phyloP scores from a whole-genome alignment of 2,888 invertebrate genomes.

The Eupithecia tripunctaria region DNA sequence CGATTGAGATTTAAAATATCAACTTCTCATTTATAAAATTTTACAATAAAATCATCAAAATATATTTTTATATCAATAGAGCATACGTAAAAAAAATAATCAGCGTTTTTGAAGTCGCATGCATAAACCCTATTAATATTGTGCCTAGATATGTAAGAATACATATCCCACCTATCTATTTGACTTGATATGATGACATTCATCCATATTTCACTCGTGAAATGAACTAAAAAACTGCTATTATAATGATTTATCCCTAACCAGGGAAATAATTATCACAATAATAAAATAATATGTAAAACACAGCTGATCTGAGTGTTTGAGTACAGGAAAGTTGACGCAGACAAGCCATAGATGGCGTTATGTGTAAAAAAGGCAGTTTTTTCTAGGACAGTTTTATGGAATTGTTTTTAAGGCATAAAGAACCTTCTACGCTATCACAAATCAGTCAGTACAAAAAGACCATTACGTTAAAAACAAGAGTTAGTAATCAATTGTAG shows the following conservation, averaged over 20 bases:
- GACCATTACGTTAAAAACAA: slow-evolving; percentile 13
- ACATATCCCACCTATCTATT: neutral
- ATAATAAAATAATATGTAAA: neutral
- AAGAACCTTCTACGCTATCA: slow-evolving; percentile 20
- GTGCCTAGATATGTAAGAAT: too few relatives aligned
- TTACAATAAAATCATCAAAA: too few relatives aligned
- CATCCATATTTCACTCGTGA: too few relatives aligned
- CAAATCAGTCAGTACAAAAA: slow-evolving; percentile 26
- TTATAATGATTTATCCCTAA: too few relatives aligned
- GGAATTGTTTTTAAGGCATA: slow-evolving; percentile 2
- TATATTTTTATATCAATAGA: too few relatives aligned
- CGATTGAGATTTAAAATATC: too few relatives aligned
- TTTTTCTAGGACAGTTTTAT: neutral
- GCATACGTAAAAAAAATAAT: too few relatives aligned
- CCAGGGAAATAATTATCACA: neutral
- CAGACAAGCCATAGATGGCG: neutral
- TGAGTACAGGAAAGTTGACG: neutral
- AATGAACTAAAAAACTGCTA: too few relatives aligned
- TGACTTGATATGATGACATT: neutral
- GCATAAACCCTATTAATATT: too few relatives aligned
- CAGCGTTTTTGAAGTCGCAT: too few relatives aligned
- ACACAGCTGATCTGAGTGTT: neutral
- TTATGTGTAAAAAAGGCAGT: neutral
- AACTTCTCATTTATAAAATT: too few relatives aligned
- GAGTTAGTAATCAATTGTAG: slow-evolving; percentile 2